Percentiles rank a stretch among this genome's conserved stretches.
Evolutionary conservation across 2,797 vertebrate genomes (phyloP).

Genomic region (Bryconaethiops microstoma): DNA sequence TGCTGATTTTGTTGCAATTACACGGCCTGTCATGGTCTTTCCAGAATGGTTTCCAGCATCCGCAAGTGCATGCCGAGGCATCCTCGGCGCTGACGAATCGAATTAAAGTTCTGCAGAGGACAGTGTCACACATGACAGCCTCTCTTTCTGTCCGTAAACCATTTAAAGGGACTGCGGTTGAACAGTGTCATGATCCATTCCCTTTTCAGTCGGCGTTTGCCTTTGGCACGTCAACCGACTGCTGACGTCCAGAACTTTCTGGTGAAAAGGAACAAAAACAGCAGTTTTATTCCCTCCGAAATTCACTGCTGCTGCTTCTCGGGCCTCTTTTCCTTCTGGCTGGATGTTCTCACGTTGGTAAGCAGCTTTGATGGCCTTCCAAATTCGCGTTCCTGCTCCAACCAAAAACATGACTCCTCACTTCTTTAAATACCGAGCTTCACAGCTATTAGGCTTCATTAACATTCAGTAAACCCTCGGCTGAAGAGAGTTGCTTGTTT

Average conservation of each 20-base stretch:
- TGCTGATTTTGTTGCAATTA: conserved; percentile 19
- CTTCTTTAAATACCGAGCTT: neutral
- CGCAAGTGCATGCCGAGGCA: conserved; percentile 1
- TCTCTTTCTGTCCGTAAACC: neutral
- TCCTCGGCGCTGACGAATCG: neutral
- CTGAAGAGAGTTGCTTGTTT: neutral
- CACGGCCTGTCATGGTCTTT: conserved; percentile 17
- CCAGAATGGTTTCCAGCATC: conserved; percentile 17
- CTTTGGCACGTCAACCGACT: conserved; percentile 31
- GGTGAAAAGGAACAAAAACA: conserved; percentile 50
- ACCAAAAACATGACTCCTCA: conserved; percentile 37
- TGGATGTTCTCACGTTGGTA: conserved; percentile 18
- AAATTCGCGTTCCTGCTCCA: conserved; percentile 32
- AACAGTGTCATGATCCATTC: conserved; percentile 6
- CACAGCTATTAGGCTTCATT: neutral
- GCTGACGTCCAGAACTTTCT: conserved; percentile 44
- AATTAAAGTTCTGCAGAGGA: conserved; percentile 1
- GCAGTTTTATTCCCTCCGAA: conserved; percentile 39
- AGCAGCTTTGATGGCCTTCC: conserved; percentile 41
- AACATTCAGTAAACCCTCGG: neutral
- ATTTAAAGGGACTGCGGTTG: conserved; percentile 1
- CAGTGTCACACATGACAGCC: neutral
- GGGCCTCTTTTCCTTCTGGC: conserved; percentile 18
- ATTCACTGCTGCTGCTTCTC: conserved; percentile 36
- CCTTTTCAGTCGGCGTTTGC: conserved; percentile 38